Evolutionary conservation across 2,797 vertebrate species (phyloP).

Genomic region (Protonibea diacanthus): DNA sequence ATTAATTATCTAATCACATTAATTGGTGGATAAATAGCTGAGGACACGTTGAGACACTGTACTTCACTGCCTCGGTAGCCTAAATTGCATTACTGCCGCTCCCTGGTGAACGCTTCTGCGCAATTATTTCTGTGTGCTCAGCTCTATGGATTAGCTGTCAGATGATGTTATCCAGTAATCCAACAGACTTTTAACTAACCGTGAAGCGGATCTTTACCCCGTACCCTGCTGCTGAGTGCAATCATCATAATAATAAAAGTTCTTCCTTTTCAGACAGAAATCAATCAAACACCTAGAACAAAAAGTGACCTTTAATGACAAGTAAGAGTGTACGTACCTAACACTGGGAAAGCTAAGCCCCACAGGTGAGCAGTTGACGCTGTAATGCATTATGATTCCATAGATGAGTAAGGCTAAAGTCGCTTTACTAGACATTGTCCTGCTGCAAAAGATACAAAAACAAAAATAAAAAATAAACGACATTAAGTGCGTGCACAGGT

Average conservation of each 20-base stretch:
- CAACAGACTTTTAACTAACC: conserved; percentile 44
- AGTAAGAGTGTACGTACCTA: conserved; percentile 85
- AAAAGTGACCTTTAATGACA: conserved; percentile 5
- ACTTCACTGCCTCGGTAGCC: conserved; percentile 28
- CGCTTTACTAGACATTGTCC: conserved; percentile 94
- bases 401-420: conserved; percentile 93
- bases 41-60: conserved; percentile 27
- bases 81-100: conserved; percentile 59
- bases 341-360: conserved; percentile 90
- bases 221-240: not conserved
- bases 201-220: conserved; percentile 24
- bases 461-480: conserved; percentile 6
- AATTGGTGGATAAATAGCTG: conserved; percentile 31
- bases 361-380: conserved; percentile 90
- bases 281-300: not conserved
- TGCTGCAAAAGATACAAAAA: conserved; percentile 81
- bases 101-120: conserved; percentile 55
- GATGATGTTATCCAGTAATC: conserved; percentile 53
- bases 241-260: too few species aligned
- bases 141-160: conserved; percentile 62
- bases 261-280: not conserved
- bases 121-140: conserved; percentile 35
- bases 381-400: conserved; percentile 94
- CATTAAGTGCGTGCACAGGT: conserved; percentile 5
- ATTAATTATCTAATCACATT: conserved; percentile 45